These are phyloP conservation scores for Caretta caretta DNA, from an alignment of 2,113 vertebrate species.

Conservation along the genomic window DNA sequence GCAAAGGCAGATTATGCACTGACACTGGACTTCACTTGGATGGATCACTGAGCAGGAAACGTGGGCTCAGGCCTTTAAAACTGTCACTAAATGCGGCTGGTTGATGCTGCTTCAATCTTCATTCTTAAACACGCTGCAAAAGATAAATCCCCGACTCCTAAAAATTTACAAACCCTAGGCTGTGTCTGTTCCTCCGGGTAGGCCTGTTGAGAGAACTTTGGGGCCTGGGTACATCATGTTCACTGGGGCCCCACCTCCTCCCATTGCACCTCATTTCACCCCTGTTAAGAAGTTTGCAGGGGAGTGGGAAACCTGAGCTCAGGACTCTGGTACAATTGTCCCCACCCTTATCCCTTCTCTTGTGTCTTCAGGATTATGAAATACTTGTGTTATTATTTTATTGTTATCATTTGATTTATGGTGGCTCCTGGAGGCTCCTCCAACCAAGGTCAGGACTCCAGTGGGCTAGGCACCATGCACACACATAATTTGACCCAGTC, in stretches of 20 bases:
- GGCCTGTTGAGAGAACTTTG: background rate
- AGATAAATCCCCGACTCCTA: background rate
- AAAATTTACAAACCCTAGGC: rapidly evolving
- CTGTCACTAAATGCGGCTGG: background rate
- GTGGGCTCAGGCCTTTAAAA: background rate
- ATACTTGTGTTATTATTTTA: background rate
- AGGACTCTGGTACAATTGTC: background rate
- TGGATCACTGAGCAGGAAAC: background rate
- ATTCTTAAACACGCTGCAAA: background rate
- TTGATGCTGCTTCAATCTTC: background rate
- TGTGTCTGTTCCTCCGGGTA: background rate
- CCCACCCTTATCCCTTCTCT: background rate
- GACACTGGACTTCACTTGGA: background rate
- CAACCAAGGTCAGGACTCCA: background rate
- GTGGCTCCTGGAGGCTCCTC: background rate
- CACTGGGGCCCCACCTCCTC: background rate
- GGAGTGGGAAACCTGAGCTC: background rate
- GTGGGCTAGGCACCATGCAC: background rate
- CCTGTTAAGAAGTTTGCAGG: background rate
- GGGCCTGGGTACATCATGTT: background rate
- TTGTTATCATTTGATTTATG: background rate
- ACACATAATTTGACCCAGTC: background rate
- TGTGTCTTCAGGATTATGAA: background rate
- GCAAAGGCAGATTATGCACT: background rate
- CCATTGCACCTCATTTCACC: background rate